phyloP scores from a whole-genome alignment of 2,797 vertebrate species.

The Lithobates pipiens region DNA sequence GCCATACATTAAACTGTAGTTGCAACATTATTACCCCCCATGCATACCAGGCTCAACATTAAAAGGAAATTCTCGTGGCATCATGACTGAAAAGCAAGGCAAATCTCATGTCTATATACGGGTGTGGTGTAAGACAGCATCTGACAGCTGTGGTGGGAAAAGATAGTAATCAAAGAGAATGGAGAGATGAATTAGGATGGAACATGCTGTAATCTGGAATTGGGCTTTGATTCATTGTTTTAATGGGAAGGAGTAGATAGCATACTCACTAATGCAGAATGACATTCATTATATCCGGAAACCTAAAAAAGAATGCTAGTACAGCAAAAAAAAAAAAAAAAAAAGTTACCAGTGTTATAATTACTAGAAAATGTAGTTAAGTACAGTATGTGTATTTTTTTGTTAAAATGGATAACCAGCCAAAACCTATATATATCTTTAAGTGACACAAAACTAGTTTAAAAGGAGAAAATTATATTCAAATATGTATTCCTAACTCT shows the following conservation, averaged over 20 bases:
- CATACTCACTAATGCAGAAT: background rate
- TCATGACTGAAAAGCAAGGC: constrained; percentile 1
- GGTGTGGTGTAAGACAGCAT: background rate
- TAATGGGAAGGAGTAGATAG: constrained; percentile 13
- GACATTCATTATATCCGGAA: background rate
- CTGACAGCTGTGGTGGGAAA: constrained; percentile 13
- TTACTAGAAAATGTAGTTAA: background rate
- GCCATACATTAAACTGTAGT: background rate
- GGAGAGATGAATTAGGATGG: background rate
- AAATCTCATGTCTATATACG: constrained; percentile 18
- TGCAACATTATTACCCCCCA: background rate
- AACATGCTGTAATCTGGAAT: background rate
- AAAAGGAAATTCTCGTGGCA: background rate
- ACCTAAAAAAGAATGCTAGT: background rate
- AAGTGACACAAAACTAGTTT: too few species aligned
- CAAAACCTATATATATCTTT: too few species aligned
- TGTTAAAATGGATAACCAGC: too few species aligned
- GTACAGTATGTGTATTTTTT: too few species aligned
- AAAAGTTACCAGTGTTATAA: background rate
- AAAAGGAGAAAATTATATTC: too few species aligned
- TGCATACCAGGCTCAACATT: constrained; percentile 8
- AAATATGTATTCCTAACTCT: too few species aligned
- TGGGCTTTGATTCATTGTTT: constrained; percentile 13
- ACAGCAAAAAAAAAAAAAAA: background rate
- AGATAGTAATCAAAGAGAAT: constrained; percentile 2